Conservation (phyloP, 2,888 invertebrate genomes). For the Notodonta dromedarius region DNA sequence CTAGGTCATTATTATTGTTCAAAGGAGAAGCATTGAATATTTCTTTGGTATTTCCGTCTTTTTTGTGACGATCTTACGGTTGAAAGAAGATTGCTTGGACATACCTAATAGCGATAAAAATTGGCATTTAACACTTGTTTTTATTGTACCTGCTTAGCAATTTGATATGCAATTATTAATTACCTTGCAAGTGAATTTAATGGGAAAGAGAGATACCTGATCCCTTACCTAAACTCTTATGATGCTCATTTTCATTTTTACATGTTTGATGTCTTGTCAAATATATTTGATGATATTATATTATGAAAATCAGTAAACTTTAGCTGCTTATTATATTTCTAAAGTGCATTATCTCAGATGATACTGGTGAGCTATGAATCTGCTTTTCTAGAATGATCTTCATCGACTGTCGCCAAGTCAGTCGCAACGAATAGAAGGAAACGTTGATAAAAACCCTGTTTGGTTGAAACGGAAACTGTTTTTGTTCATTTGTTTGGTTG, state of each 20-base stretch:
- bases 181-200: neutral
- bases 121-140: neutral
- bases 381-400: constrained; percentile 17
- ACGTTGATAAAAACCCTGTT: constrained; percentile 17
- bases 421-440: constrained; percentile 14
- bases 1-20: constrained; percentile 11
- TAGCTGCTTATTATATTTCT: neutral
- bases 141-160: neutral
- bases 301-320: neutral
- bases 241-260: too few relatives aligned
- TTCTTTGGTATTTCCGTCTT: constrained; percentile 17
- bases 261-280: too few relatives aligned
- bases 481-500: constrained; percentile 45
- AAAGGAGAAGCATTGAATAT: constrained; percentile 16
- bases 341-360: neutral
- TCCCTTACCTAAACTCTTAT: neutral
- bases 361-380: constrained; percentile 5
- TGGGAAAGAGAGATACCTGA: neutral
- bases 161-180: neutral
- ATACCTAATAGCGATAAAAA: neutral
- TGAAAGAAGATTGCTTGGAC: constrained; percentile 3
- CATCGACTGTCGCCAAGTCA: constrained; percentile 17
- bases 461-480: constrained; percentile 42
- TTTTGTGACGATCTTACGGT: constrained; percentile 18
- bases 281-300: too few relatives aligned